Percentiles rank a stretch among this genome's conserved stretches.
Evolutionary conservation across 1,140 invertebrate genomes (phyloP).

Genomic region (Reticulitermes speratus): DNA sequence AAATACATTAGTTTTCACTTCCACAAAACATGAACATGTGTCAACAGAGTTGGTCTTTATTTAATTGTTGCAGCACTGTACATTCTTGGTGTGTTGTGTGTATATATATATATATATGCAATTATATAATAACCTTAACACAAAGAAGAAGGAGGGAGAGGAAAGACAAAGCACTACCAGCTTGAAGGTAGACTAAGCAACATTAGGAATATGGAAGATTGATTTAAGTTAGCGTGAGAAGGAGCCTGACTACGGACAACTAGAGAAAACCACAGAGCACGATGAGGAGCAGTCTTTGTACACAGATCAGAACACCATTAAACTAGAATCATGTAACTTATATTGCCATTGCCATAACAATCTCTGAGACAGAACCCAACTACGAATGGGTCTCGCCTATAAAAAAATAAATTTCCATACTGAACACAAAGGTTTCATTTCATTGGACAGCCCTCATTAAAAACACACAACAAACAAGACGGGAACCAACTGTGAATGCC

Average conservation of each 20-base stretch:
- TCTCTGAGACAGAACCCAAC: background rate
- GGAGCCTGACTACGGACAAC: background rate
- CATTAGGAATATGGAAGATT: constrained; percentile 12
- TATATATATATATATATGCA: constrained; percentile 1
- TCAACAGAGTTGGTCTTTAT: constrained; percentile 8
- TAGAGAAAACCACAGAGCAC: background rate
- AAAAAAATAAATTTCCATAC: background rate
- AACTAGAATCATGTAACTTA: background rate
- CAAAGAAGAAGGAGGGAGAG: background rate
- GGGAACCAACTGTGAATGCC: background rate
- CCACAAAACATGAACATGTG: background rate
- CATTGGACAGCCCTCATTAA: background rate
- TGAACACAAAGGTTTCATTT: background rate
- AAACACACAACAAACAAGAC: background rate
- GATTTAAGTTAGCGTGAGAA: background rate
- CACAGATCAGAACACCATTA: constrained; percentile 16
- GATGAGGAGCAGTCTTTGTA: background rate
- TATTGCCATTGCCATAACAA: background rate
- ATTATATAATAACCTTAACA: constrained; percentile 1
- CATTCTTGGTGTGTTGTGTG: constrained; percentile 1
- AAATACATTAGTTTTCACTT: background rate
- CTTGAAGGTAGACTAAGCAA: background rate
- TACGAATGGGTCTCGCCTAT: background rate
- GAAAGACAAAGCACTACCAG: background rate
- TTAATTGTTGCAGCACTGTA: background rate